A percentile compares a stretch with the other conserved stretches of the same genome.
Evolutionary conservation across 2,888 invertebrate species (phyloP).

Genomic region (Polyploca ridens): DNA sequence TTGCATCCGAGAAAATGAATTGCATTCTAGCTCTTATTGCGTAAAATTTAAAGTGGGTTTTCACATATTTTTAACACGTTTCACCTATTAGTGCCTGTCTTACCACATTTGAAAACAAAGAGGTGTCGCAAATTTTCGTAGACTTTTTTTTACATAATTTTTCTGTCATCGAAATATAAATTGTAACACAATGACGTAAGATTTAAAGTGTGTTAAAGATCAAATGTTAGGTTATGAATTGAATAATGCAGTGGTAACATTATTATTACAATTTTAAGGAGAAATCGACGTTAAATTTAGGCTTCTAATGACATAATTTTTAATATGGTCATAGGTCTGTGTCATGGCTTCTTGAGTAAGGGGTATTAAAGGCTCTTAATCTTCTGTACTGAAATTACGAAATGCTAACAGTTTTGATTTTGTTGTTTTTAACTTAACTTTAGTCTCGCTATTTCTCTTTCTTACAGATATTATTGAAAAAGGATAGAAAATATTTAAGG

Average conservation of each 20-base stretch:
- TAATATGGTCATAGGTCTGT: neutral
- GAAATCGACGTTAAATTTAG: neutral
- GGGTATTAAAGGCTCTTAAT: neutral
- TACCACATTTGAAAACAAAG: constrained; percentile 8
- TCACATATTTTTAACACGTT: constrained; percentile 8
- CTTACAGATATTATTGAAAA: no score
- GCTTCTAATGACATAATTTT: neutral
- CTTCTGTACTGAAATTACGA: no score
- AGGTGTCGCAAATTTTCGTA: neutral
- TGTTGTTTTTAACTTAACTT: no score
- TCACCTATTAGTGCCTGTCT: constrained; percentile 7
- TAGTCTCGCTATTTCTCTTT: no score
- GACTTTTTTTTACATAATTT: neutral
- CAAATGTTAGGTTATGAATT: neutral
- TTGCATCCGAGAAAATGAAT: neutral
- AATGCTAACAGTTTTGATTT: no score
- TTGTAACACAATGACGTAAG: constrained; percentile 6
- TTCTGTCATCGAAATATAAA: neutral
- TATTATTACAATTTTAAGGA: neutral
- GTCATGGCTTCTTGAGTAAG: neutral
- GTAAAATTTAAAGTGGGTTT: neutral
- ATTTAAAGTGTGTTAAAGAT: neutral
- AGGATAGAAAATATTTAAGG: no score
- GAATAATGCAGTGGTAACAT: neutral
- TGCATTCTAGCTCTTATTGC: neutral